Evolutionary conservation across 2,888 invertebrate genomes (phyloP).

Genomic region (Globia sparganii): DNA sequence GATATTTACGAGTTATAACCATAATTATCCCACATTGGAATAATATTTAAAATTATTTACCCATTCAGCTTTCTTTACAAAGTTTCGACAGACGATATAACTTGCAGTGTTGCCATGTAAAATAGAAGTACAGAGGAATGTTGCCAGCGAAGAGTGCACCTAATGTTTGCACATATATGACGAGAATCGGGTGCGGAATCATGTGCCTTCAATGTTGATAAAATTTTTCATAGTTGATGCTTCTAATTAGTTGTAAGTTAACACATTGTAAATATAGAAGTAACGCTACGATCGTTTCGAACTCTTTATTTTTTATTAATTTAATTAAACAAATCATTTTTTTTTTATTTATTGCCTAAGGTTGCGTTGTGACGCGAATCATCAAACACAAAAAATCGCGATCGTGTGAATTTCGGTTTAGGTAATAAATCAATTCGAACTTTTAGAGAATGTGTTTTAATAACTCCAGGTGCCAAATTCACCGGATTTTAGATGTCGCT

Average conservation of each 20-base stretch:
- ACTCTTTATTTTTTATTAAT: constrained; percentile 88
- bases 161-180: constrained; percentile 80
- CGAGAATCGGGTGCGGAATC: constrained; percentile 88
- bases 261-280: constrained; percentile 88
- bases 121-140: constrained; percentile 73
- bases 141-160: constrained; percentile 82
- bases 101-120: constrained; percentile 71
- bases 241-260: constrained; percentile 88
- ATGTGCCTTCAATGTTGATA: constrained; percentile 91
- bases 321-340: constrained; percentile 81
- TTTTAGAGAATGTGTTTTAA: constrained; percentile 22
- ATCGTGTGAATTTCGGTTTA: constrained; percentile 29
- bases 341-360: constrained; percentile 86
- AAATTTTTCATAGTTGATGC: constrained; percentile 89
- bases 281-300: constrained; percentile 84
- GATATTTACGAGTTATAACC: constrained; percentile 32
- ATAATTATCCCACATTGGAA: constrained; percentile 58
- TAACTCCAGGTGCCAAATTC: constrained; percentile 42
- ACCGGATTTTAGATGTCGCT: constrained; percentile 54
- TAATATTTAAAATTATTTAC: constrained; percentile 56
- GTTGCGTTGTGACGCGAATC: constrained; percentile 71
- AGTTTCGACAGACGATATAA: constrained; percentile 66
- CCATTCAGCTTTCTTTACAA: constrained; percentile 59
- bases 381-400: constrained; percentile 62
- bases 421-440: constrained; percentile 22